phyloP scores from a whole-genome alignment of 2,797 vertebrate species.

The Sebastes kiyomatsui region DNA sequence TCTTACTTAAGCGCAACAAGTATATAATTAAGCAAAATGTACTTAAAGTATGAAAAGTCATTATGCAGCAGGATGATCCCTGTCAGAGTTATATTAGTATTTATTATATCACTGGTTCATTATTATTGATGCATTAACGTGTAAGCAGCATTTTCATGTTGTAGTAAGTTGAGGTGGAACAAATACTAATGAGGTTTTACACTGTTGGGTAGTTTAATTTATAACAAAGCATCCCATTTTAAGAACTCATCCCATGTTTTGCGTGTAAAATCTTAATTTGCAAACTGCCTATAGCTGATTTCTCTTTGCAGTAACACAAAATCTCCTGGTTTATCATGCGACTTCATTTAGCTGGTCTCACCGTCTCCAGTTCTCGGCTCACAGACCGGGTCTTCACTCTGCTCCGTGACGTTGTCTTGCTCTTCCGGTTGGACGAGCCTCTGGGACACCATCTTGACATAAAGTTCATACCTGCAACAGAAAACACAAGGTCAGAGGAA shows the following conservation, averaged over 20 bases:
- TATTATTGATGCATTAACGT: too few relatives aligned
- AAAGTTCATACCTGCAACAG: slow-evolving; percentile 85
- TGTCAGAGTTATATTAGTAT: too few relatives aligned
- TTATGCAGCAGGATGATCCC: too few relatives aligned
- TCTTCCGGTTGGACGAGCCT: slow-evolving; percentile 86
- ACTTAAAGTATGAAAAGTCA: background rate
- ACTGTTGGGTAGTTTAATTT: too few relatives aligned
- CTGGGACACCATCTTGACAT: slow-evolving; percentile 86
- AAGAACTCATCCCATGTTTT: too few relatives aligned
- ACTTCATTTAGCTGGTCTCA: background rate
- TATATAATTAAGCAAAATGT: background rate
- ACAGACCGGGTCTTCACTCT: slow-evolving; percentile 9
- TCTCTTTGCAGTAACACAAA: background rate
- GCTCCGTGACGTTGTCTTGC: background rate
- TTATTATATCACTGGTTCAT: too few relatives aligned
- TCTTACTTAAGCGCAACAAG: background rate
- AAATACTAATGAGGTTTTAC: too few relatives aligned
- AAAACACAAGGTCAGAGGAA: background rate
- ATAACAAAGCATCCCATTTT: too few relatives aligned
- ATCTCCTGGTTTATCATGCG: background rate
- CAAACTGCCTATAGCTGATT: background rate
- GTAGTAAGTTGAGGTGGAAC: too few relatives aligned
- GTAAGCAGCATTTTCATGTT: too few relatives aligned
- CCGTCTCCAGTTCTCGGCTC: background rate
- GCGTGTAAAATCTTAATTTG: too few relatives aligned